Evolutionary conservation across 2,888 invertebrate genomes (phyloP), one percentile per base, ranked within the genome.

Genomic region (Orthonevra nobilis): DNA sequence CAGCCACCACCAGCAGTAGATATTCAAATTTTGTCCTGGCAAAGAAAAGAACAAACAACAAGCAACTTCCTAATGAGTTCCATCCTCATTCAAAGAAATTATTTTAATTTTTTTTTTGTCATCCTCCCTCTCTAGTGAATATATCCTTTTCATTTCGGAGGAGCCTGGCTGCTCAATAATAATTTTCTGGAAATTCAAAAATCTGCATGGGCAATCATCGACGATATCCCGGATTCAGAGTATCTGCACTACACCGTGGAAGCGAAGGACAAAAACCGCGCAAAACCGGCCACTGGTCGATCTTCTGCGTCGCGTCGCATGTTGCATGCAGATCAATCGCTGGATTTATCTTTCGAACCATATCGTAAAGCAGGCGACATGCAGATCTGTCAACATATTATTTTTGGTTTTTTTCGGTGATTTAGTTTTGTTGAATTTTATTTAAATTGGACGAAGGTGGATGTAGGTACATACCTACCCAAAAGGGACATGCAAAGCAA

Each of bases 391-490:
- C 79, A 79, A 79, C 61, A 79, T 77, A 79, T 79, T 79, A 72
- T 79, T 79, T 73, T 68, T 70, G 83, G n/a, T n/a, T n/a, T 83
- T 82, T 82, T 81, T 75, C 75, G 85, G 86, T 88, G 88, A 88
- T 89, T 88, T 88, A 88, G 88, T 88, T 87, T 89, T 88, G 88
- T 87, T 86, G 87, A 87, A 86, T 87, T 86, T 88, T 88, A 88
- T 88, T 88, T 88, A 88, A 88, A 88, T 88, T 88, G 89, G 89
- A 86, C 85, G 86, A 85, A 56, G 66, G 72, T 56, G 60, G 61
- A 61, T 28, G 40, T 38, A 40, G 52, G 46, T 58, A n/a, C n/a
- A n/a, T n/a, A n/a, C n/a, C n/a, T n/a, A 58, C 34, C 32, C 72
- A 46, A 60, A 46, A 40, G 28, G 85, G 85, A 86, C 87, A 87